Percentiles rank a stretch among this genome's conserved stretches.
These are phyloP conservation scores for Alethe diademata DNA, from an alignment of 2,113 vertebrate genomes.

Conservation along the genomic window DNA sequence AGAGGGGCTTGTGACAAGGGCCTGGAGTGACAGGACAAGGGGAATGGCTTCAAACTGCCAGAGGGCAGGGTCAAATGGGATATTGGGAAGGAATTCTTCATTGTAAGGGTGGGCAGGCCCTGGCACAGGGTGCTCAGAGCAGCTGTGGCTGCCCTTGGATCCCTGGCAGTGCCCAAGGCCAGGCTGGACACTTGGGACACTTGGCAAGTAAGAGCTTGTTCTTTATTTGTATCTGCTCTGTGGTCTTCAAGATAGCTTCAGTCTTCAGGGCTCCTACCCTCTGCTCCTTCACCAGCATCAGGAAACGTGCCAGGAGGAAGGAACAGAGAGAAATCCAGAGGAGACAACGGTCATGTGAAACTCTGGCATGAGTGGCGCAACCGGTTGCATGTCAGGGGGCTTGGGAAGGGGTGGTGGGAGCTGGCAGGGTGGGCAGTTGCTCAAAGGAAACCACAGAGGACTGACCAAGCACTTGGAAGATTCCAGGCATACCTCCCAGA, in stretches of 20 bases:
- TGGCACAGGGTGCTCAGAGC: neutral
- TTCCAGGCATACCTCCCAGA: constrained; percentile 50
- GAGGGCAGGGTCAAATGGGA: too few relatives aligned
- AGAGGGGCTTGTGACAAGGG: neutral
- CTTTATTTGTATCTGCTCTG: neutral
- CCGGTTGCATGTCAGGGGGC: neutral
- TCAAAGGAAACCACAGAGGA: constrained; percentile 55
- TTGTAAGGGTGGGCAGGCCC: neutral
- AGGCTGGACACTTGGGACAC: neutral
- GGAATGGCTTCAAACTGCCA: neutral
- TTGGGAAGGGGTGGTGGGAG: constrained; percentile 17
- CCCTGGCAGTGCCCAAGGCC: neutral
- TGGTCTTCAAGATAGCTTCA: neutral
- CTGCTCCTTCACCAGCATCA: neutral
- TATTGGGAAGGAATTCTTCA: neutral
- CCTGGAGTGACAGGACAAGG: neutral
- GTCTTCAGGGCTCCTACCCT: neutral
- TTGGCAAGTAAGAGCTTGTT: neutral
- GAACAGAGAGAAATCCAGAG: neutral
- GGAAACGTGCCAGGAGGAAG: neutral
- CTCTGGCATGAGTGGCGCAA: neutral
- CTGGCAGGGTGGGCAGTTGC: constrained; percentile 25
- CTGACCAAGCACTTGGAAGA: constrained; percentile 32
- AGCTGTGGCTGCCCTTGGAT: neutral
- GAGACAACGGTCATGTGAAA: constrained; percentile 28